These are phyloP conservation scores for Keiferia lycopersicella DNA, from an alignment of 2,888 invertebrate species.

Conservation along the genomic window DNA sequence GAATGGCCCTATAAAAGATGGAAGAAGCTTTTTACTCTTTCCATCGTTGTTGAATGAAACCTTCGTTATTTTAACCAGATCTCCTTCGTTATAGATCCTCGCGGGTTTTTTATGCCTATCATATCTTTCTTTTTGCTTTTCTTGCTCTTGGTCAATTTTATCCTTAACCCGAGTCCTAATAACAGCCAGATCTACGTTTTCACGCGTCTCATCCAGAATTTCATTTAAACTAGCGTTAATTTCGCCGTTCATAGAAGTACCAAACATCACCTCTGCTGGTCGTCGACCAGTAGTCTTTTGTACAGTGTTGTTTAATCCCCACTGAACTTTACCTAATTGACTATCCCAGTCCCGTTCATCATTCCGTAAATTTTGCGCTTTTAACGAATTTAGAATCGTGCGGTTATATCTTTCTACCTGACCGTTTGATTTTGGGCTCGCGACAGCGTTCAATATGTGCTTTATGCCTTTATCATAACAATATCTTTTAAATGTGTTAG, in stretches of 20 bases:
- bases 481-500: constrained; percentile 19
- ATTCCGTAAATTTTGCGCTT: constrained; percentile 17
- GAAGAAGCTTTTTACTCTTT: constrained; percentile 36
- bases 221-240: constrained; percentile 20
- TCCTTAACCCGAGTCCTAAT: constrained; percentile 26
- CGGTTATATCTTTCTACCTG: constrained; percentile 30
- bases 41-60: constrained; percentile 34
- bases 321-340: constrained; percentile 28
- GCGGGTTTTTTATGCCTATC: constrained; percentile 33
- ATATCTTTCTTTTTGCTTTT: constrained; percentile 31
- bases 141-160: constrained; percentile 29
- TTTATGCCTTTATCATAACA: constrained; percentile 22
- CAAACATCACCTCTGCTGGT: constrained; percentile 23
- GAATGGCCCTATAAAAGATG: constrained; percentile 28
- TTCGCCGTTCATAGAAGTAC: constrained; percentile 18
- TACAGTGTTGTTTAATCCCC: constrained; percentile 26
- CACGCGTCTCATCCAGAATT: constrained; percentile 12
- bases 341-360: constrained; percentile 20
- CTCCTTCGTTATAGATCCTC: constrained; percentile 31
- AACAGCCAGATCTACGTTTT: background rate
- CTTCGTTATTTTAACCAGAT: constrained; percentile 37
- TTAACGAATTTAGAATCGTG: constrained; percentile 22
- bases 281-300: constrained; percentile 26
- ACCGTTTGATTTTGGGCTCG: constrained; percentile 31
- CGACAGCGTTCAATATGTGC: constrained; percentile 29